phyloP scores from a whole-genome alignment of 1,140 invertebrate species.

The Anastatus disparis region DNA sequence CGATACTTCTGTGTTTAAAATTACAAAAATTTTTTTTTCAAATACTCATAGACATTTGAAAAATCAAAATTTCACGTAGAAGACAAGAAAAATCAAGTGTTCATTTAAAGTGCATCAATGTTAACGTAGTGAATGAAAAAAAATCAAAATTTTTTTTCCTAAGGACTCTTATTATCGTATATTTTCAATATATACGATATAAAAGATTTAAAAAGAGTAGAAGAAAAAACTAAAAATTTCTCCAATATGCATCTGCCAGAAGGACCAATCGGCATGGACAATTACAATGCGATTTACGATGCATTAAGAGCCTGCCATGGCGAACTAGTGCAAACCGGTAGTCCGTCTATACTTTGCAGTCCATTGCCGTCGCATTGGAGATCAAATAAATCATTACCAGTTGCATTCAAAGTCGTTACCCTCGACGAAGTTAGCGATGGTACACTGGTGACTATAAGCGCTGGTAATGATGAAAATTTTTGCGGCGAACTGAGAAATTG shows the following conservation, averaged over 20 bases:
- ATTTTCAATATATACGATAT: too few species aligned
- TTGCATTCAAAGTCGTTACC: constrained; percentile 92
- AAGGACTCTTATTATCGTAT: too few species aligned
- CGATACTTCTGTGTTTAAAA: too few species aligned
- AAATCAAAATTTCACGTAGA: too few species aligned
- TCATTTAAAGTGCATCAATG: too few species aligned
- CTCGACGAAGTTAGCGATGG: constrained; percentile 93
- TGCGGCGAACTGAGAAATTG: constrained; percentile 93
- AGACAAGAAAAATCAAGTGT: too few species aligned
- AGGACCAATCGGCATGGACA: constrained; percentile 74
- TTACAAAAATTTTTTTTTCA: too few species aligned
- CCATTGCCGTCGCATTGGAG: constrained; percentile 92
- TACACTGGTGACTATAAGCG: constrained; percentile 90
- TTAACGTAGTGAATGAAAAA: too few species aligned
- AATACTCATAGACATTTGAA: too few species aligned
- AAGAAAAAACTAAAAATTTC: too few species aligned
- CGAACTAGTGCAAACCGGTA: constrained; percentile 89
- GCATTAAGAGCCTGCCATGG: constrained; percentile 87
- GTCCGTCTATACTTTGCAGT: constrained; percentile 91
- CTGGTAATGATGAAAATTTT: constrained; percentile 97
- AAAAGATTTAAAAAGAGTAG: neutral
- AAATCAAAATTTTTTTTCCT: too few species aligned
- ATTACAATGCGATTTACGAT: constrained; percentile 78
- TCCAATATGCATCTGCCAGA: constrained; percentile 67
- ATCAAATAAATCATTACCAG: constrained; percentile 95